Conservation (phyloP, 1,140 invertebrate genomes). For the Neuroterus valhalla region DNA sequence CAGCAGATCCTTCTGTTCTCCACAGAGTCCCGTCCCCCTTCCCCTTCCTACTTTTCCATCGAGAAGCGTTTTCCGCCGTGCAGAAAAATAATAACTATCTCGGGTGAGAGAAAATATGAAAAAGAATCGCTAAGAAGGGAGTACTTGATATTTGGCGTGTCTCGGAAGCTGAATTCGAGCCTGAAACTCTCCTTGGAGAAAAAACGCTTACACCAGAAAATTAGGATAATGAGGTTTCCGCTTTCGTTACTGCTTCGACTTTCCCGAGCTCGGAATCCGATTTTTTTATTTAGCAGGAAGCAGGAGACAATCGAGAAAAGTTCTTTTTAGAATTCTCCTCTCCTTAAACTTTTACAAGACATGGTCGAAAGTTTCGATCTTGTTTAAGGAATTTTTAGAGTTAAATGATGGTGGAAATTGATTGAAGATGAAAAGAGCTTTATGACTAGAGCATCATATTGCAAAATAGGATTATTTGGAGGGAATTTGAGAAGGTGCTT, state of each 20-base stretch:
- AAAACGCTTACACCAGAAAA: constrained; percentile 27
- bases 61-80: constrained; percentile 50
- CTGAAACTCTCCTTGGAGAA: constrained; percentile 13
- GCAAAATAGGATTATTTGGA: too few relatives aligned
- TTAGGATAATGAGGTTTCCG: constrained; percentile 30
- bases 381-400: constrained; percentile 24
- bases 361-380: constrained; percentile 24
- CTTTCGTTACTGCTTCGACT: constrained; percentile 30
- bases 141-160: constrained; percentile 60
- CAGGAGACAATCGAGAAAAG: constrained; percentile 26
- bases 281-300: constrained; percentile 28
- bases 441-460: too few relatives aligned
- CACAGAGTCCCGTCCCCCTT: constrained; percentile 40
- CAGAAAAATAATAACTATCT: constrained; percentile 71
- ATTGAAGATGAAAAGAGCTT: constrained; percentile 12
- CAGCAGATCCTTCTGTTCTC: neutral
- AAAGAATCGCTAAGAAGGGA: constrained; percentile 55
- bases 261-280: constrained; percentile 22
- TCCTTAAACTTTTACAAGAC: constrained; percentile 11
- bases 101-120: constrained; percentile 54
- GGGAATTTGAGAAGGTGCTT: too few relatives aligned
- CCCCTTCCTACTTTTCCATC: constrained; percentile 47
- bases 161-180: constrained; percentile 29
- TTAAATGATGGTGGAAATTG: constrained; percentile 17
- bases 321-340: constrained; percentile 15